Conservation (phyloP, 2,888 invertebrate genomes). For the Erebia aethiops region DNA sequence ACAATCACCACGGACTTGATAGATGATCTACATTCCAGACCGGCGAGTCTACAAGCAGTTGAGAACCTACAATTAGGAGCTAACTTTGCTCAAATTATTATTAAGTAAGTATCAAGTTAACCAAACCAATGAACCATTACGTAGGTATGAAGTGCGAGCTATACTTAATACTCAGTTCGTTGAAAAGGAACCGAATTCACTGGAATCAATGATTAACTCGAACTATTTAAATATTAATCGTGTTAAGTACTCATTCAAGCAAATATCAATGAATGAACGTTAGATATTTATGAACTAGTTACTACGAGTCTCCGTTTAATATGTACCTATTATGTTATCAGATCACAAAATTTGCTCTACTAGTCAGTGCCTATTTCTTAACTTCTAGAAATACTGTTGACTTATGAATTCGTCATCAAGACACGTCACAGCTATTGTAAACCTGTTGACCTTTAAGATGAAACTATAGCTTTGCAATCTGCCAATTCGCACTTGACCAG, state of each 20-base stretch:
- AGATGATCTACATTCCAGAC: neutral
- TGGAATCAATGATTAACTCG: neutral
- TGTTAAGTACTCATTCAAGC: neutral
- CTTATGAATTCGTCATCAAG: neutral
- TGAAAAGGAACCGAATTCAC: conserved; percentile 4
- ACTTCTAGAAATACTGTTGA: conserved; percentile 12
- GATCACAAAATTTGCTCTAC: neutral
- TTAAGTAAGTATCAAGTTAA: neutral
- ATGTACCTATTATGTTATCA: conserved; percentile 2
- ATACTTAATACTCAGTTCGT: neutral
- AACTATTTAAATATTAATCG: neutral
- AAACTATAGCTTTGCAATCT: neutral
- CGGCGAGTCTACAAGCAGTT: no score
- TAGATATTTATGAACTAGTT: neutral
- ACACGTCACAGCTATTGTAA: conserved; percentile 3
- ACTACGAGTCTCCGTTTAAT: neutral
- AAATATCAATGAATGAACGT: conserved; percentile 1
- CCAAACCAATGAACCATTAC: neutral
- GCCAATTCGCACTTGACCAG: no score
- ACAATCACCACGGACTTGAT: neutral
- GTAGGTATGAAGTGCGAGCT: neutral
- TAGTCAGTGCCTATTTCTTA: neutral
- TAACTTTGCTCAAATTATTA: neutral
- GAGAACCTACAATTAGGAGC: no score
- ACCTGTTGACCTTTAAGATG: no score